Conservation (phyloP, 2,888 invertebrate species). For the Catocala sponsa region DNA sequence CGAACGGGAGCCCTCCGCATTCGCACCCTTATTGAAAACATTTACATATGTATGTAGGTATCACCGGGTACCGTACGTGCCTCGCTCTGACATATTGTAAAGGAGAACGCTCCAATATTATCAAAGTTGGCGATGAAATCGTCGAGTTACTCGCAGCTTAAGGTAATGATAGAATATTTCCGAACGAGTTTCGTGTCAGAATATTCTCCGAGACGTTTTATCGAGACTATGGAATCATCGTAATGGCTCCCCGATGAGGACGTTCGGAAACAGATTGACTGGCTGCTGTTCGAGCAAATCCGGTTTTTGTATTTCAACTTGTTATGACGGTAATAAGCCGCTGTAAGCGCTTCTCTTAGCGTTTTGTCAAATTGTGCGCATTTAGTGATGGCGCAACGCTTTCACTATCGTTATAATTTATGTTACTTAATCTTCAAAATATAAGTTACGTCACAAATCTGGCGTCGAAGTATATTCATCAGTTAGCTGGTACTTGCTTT, state of each 20-base stretch:
- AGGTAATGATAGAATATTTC: conserved; percentile 75
- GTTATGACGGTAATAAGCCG: conserved; percentile 39
- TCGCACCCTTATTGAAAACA: conserved; percentile 78
- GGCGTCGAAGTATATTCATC: too few species aligned
- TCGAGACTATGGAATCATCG: conserved; percentile 58
- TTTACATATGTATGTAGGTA: conserved; percentile 80
- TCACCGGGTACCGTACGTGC: conserved; percentile 50
- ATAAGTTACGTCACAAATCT: background rate
- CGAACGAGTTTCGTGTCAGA: conserved; percentile 62
- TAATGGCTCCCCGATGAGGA: conserved; percentile 55
- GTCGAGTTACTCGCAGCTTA: conserved; percentile 69
- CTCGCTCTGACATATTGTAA: conserved; percentile 68
- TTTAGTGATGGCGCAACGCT: conserved; percentile 34
- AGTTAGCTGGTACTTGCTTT: too few species aligned
- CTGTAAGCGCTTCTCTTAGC: conserved; percentile 13
- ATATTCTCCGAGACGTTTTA: conserved; percentile 56
- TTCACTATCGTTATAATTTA: background rate
- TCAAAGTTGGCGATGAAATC: conserved; percentile 69
- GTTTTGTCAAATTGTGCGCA: conserved; percentile 24
- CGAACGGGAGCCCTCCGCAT: conserved; percentile 48
- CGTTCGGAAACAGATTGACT: conserved; percentile 47
- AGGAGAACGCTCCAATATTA: conserved; percentile 63
- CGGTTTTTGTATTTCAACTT: conserved; percentile 49
- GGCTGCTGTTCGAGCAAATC: conserved; percentile 43
- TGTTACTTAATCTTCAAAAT: background rate